These are phyloP conservation scores for Leptopilina syphax DNA, from an alignment of 2,888 invertebrate species.

Conservation along the genomic window DNA sequence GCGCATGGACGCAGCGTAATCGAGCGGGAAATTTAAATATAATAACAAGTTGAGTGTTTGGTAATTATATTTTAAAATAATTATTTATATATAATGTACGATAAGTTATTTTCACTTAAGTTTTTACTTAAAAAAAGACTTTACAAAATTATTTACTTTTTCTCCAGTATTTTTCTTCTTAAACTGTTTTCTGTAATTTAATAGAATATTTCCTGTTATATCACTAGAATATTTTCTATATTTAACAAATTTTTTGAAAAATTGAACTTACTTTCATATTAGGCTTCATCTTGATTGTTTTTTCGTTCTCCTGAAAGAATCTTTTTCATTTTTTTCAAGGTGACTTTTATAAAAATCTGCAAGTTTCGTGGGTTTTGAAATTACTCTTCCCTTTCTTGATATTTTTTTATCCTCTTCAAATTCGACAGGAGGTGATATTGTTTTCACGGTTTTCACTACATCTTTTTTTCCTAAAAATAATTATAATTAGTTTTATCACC, in stretches of 20 bases:
- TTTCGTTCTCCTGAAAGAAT: neutral
- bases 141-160: neutral
- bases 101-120: neutral
- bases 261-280: neutral
- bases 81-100: neutral
- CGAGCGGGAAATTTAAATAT: slow-evolving; percentile 55
- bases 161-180: too few species aligned
- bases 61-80: neutral
- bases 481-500: neutral
- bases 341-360: neutral
- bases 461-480: too few species aligned
- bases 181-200: too few species aligned
- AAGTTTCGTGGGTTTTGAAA: slow-evolving; percentile 1
- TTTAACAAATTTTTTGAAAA: too few species aligned
- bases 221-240: too few species aligned
- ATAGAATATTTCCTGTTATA: too few species aligned
- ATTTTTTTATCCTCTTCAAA: too few species aligned
- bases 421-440: too few species aligned
- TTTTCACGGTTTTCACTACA: too few species aligned
- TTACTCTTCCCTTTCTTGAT: slow-evolving; percentile 15
- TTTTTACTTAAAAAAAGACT: neutral
- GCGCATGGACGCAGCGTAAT: slow-evolving; percentile 45
- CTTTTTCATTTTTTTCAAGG: too few species aligned
- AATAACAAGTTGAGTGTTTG: neutral
- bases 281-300: neutral